Evolutionary conservation across 1,140 invertebrate genomes (phyloP), one percentile per base, ranked within the genome.

Genomic region (Ceratitis capitata): DNA sequence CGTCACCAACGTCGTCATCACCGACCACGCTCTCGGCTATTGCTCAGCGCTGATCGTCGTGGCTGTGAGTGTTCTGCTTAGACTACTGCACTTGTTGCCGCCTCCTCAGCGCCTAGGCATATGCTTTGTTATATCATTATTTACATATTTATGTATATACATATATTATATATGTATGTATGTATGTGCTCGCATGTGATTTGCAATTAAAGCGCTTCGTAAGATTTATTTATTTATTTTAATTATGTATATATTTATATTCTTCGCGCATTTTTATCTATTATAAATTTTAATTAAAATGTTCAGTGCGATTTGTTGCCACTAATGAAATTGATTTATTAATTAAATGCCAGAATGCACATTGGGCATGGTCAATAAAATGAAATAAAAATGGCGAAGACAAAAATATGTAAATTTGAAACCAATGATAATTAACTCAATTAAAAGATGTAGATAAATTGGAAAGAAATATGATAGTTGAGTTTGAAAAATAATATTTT

Each of bases 211-310:
- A n/a, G 69, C 19, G 35, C 42, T 78, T 78, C n/a, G 69, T 32
- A 78, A 78, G 69, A 42, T 78, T 78, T 78, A 78, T 78, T 78
- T 78, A 78, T 78, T 78, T 47, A 45, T 78, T 78, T 78, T 78
- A 45, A 45, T 78, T 47, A 23, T 23, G 14, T 29, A 64, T 64
- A 23, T 64, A n/a, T 74, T 78, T 12, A 26, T 45, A 12, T 23
- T 78, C n/a, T 47, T 78, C n/a, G 16, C n/a, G 16, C n/a, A 78
- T 78, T 78, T 78, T 23, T 19, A 45, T 78, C 26, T 47, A 78
- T 78, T 78, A 78, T 42, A 47, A 78, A 39, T 45, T 45, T 74
- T 78, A 45, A 78, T 78, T 78, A 26, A 47, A 78, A 78, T 78
- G 32, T 78, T 78, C 45, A 78, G 42, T 78, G 39, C 35, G 39